phyloP scores from a whole-genome alignment of 2,888 invertebrate genomes.

The Mamestra brassicae region DNA sequence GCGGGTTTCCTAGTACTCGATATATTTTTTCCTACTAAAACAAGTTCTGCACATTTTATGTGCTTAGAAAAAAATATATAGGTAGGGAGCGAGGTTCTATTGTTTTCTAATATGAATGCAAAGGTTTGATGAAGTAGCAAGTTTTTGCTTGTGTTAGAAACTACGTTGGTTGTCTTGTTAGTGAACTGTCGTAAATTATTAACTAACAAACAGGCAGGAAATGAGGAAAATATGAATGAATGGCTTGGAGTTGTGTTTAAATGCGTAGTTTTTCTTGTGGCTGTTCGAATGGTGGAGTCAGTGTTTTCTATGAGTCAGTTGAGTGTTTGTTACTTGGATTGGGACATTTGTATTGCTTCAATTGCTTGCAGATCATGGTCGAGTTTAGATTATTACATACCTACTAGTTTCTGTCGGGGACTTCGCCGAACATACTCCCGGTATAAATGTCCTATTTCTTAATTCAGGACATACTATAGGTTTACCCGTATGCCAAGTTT shows the following conservation, averaged over 20 bases:
- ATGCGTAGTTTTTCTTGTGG: slow-evolving; percentile 31
- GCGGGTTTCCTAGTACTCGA: slow-evolving; percentile 76
- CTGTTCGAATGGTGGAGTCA: slow-evolving; percentile 3
- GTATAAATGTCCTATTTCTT: too few relatives aligned
- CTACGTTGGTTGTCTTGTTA: slow-evolving; percentile 29
- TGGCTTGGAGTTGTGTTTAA: slow-evolving; percentile 5
- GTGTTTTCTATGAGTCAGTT: slow-evolving; percentile 30
- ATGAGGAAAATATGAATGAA: slow-evolving; percentile 53
- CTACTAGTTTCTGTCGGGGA: too few relatives aligned
- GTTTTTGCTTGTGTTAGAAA: slow-evolving; percentile 46
- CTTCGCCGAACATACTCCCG: too few relatives aligned
- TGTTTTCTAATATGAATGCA: slow-evolving; percentile 58
- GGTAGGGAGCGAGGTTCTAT: slow-evolving; percentile 43
- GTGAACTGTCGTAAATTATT: slow-evolving; percentile 49
- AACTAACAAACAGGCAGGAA: slow-evolving; percentile 35
- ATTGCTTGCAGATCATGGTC: neutral
- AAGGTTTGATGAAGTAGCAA: slow-evolving; percentile 31
- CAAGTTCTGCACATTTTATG: slow-evolving; percentile 54
- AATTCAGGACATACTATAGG: too few relatives aligned
- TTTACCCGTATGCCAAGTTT: too few relatives aligned
- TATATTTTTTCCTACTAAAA: slow-evolving; percentile 63
- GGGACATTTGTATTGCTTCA: slow-evolving; percentile 5
- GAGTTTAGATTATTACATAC: neutral
- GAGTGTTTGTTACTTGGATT: slow-evolving; percentile 7
- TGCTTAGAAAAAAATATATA: slow-evolving; percentile 33